A percentile compares a stretch with the other conserved stretches of the same genome.
Evolutionary conservation across 2,888 invertebrate genomes (phyloP).

Genomic region (Anagyrus pseudococci): DNA sequence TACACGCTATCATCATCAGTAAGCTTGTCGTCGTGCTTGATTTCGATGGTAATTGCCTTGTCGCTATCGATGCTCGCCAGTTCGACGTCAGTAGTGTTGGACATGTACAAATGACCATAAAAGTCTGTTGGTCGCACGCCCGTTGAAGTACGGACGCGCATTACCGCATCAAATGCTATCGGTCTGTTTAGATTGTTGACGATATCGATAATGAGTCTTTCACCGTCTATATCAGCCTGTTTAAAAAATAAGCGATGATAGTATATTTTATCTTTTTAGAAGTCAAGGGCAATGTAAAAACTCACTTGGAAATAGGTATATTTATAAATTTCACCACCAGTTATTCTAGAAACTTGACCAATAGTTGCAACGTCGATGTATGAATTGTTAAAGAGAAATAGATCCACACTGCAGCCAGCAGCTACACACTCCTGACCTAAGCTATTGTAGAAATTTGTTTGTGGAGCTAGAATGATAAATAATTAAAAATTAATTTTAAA

Average conservation of each 20-base stretch:
- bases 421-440: conserved; percentile 93
- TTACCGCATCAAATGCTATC: conserved; percentile 94
- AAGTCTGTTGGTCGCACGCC: conserved; percentile 97
- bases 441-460: conserved; percentile 89
- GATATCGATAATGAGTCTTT: conserved; percentile 84
- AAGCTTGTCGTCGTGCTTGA: conserved; percentile 98
- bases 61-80: conserved; percentile 83
- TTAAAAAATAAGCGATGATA: background rate
- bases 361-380: conserved; percentile 96
- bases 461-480: conserved; percentile 75
- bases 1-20: conserved; percentile 93
- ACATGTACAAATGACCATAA: conserved; percentile 97
- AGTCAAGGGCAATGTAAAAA: too few species aligned
- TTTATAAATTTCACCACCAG: conserved; percentile 96
- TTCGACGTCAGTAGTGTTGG: conserved; percentile 98
- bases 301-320: conserved; percentile 94
- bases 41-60: conserved; percentile 83
- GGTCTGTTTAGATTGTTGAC: conserved; percentile 80
- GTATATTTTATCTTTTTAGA: too few species aligned
- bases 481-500: background rate
- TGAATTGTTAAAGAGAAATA: conserved; percentile 95
- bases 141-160: conserved; percentile 94
- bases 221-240: conserved; percentile 90
- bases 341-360: conserved; percentile 88
- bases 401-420: conserved; percentile 91